Percentiles rank a stretch among this genome's conserved stretches.
Conservation (phyloP, 1,140 invertebrate species). For the Gonioctena quinquepunctata region DNA sequence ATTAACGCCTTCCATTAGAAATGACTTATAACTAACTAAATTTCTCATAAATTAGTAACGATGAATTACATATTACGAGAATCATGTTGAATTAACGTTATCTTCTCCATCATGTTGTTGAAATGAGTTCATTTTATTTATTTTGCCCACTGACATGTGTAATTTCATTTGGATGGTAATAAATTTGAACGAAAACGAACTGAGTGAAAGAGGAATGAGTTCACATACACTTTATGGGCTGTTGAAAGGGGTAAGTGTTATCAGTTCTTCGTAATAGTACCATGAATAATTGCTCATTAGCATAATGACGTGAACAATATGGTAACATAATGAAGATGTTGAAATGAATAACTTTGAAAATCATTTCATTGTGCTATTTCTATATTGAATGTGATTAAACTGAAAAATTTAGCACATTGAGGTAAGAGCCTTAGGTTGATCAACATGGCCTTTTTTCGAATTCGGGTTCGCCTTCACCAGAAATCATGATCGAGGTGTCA, state of each 20-base stretch:
- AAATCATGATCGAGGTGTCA: too few relatives aligned
- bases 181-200: constrained; percentile 13
- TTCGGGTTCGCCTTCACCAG: too few relatives aligned
- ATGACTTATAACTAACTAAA: constrained; percentile 23
- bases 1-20: constrained; percentile 22
- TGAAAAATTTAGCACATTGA: too few relatives aligned
- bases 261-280: too few relatives aligned
- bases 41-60: constrained; percentile 28
- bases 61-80: constrained; percentile 23
- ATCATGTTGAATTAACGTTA: constrained; percentile 19
- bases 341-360: too few relatives aligned
- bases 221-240: neutral
- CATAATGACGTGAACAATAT: too few relatives aligned
- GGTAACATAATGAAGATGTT: too few relatives aligned
- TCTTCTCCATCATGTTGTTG: constrained; percentile 20
- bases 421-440: too few relatives aligned
- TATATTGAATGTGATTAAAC: too few relatives aligned
- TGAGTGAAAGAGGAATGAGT: neutral
- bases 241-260: neutral
- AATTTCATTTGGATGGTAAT: constrained; percentile 32
- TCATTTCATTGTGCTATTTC: too few relatives aligned
- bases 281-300: too few relatives aligned
- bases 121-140: constrained; percentile 24
- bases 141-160: constrained; percentile 28
- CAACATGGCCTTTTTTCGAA: too few relatives aligned